Conservation (phyloP, 2,797 vertebrate genomes). For the Diglossa cyanea region DNA sequence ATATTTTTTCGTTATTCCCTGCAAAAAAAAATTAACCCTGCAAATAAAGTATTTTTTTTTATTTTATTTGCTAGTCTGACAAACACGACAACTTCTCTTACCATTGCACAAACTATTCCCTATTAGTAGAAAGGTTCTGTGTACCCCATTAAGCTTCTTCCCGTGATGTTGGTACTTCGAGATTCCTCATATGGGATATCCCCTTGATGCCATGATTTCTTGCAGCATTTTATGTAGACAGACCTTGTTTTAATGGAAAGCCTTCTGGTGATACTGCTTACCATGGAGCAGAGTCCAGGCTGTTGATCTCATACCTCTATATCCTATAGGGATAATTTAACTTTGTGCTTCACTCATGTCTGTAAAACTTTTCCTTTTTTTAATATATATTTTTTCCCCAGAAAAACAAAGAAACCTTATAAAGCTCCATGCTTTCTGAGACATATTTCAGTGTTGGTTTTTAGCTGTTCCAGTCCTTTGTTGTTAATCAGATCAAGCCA, state of each 20-base stretch:
- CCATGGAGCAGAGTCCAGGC: neutral
- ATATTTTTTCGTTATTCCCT: neutral
- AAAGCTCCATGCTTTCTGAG: neutral
- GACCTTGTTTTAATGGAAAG: neutral
- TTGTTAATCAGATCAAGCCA: conserved; percentile 8
- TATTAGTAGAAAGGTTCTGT: neutral
- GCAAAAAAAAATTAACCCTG: neutral
- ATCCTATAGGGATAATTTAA: neutral
- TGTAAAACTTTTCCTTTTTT: neutral
- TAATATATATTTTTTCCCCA: neutral
- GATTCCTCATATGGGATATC: neutral
- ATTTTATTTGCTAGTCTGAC: neutral
- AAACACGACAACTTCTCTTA: neutral
- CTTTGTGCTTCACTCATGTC: neutral
- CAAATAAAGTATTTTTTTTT: rapidly evolving
- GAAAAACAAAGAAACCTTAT: neutral
- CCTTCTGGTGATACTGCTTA: neutral
- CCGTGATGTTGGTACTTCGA: neutral
- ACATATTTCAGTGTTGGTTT: neutral
- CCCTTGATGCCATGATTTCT: neutral
- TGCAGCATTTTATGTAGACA: neutral
- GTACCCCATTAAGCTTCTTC: neutral
- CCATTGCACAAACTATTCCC: neutral
- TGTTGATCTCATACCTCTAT: neutral
- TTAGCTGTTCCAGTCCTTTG: neutral